Percentiles rank a stretch among this genome's conserved stretches.
phyloP scores from a whole-genome alignment of 1,140 invertebrate species.

The Diprion similis region DNA sequence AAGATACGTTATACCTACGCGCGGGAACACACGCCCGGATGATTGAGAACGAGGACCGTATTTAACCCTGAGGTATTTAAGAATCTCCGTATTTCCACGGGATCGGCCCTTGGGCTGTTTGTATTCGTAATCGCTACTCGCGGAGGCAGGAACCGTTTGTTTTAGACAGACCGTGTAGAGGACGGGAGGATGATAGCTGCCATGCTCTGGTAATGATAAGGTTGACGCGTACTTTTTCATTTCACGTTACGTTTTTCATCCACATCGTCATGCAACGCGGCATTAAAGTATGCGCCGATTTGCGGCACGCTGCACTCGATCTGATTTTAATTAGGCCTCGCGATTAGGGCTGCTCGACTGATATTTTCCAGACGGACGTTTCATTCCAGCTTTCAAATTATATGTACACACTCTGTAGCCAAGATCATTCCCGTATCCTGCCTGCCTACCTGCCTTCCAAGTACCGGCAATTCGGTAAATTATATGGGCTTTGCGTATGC shows the following conservation, averaged over 20 bases:
- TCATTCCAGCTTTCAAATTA: too few species aligned
- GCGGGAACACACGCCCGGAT: not conserved
- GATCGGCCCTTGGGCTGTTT: not conserved
- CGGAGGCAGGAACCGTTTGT: not conserved
- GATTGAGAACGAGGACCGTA: too few species aligned
- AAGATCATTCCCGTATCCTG: too few species aligned
- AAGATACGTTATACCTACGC: not conserved
- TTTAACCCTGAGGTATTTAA: not conserved
- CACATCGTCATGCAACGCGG: not conserved
- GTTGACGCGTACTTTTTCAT: not conserved
- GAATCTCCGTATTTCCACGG: not conserved
- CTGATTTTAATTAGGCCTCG: not conserved
- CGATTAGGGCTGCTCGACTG: too few species aligned
- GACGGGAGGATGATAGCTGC: too few species aligned
- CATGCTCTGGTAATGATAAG: not conserved
- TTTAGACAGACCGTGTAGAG: not conserved
- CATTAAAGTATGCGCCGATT: too few species aligned
- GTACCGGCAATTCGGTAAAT: too few species aligned
- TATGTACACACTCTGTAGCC: too few species aligned
- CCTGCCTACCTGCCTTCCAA: too few species aligned
- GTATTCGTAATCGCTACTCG: slow-evolving; percentile 5
- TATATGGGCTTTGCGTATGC: too few species aligned
- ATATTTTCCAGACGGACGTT: too few species aligned
- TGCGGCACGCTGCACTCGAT: not conserved
- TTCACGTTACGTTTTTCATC: not conserved